Conservation (phyloP, 2,888 invertebrate genomes). For the Xanthorhoe spadicearia region DNA sequence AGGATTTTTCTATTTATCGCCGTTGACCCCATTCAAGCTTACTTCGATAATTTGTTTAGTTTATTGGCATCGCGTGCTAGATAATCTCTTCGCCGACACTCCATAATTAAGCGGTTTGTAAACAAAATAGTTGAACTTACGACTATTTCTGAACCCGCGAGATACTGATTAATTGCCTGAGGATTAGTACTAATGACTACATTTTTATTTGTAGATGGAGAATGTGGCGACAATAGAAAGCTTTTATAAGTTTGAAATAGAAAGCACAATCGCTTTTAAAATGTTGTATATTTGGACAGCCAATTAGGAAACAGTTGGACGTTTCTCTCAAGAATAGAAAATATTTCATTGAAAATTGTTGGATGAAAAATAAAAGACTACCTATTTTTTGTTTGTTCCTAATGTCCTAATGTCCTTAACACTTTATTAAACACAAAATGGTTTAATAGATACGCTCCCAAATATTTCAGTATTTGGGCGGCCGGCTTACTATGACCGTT, state of each 20-base stretch:
- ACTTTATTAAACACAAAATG: too few relatives aligned
- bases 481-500: too few relatives aligned
- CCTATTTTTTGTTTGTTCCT: too few relatives aligned
- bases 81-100: constrained; percentile 49
- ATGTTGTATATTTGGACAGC: constrained; percentile 1
- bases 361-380: too few relatives aligned
- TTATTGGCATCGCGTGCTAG: constrained; percentile 46
- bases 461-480: too few relatives aligned
- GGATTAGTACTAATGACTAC: constrained; percentile 46
- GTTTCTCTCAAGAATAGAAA: not conserved
- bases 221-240: constrained; percentile 51
- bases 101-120: constrained; percentile 67
- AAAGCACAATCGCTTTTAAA: not conserved
- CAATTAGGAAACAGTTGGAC: not conserved
- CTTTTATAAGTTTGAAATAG: constrained; percentile 46
- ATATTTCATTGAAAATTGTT: too few relatives aligned
- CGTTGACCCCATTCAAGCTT: not conserved
- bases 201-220: constrained; percentile 30
- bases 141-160: constrained; percentile 42
- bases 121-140: constrained; percentile 61
- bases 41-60: constrained; percentile 25
- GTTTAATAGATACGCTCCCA: too few relatives aligned
- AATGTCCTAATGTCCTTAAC: too few relatives aligned
- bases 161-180: constrained; percentile 56
- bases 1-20: not conserved